Evolutionary conservation across 2,797 vertebrate genomes (phyloP), one percentile per base, ranked within the genome.

Genomic region (Sebastes kiyomatsui): DNA sequence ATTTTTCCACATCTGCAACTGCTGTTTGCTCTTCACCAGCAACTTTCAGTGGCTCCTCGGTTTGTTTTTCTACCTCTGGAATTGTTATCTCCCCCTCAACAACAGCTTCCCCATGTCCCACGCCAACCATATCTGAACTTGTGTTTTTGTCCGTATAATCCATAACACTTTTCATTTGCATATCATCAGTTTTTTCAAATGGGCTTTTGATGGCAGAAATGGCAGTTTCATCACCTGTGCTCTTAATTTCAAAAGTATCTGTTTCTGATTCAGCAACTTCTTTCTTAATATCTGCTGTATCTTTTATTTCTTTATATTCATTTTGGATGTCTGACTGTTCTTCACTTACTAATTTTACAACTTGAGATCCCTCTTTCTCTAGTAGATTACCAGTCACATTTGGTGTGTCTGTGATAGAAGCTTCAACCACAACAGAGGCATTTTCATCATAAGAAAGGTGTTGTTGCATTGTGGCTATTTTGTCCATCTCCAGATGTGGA

Each of bases 11-110:
- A 46, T 46, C 42, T 7, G 42, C 3, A 49, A 8, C 9, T 32
- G 13, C 8, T 25, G n/a, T 33, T 72, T 69, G 7, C 30, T 81
- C 72, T 64, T 42, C 46, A 33, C 2, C 18, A 67, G n/a, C 4
- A 73, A 64, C 32, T 42, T 73, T 82, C 27, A 74, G 10, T 27
- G 7, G 9, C 23, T 79, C 74, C 10, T 78, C 58, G 2, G 70
- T 72, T 76, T 46, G 54, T 68, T 86, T 77, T 64, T 82, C 68
- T 35, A 38, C 61, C n/a, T 82, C 79, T 69, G 76, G 60, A 80
- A 42, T 28, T 35, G 20, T 42, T 58, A 66, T 32, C 16, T 75
- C 72, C 20, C n/a, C 64, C 73, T 83, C 83, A 81, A 3, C 11
- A 73, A 30, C n/a, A 75, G 52, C 16, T 64, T 74, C 38, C 20